Conservation (phyloP, 1,140 invertebrate genomes). For the Ceratosolen fusciceps region DNA sequence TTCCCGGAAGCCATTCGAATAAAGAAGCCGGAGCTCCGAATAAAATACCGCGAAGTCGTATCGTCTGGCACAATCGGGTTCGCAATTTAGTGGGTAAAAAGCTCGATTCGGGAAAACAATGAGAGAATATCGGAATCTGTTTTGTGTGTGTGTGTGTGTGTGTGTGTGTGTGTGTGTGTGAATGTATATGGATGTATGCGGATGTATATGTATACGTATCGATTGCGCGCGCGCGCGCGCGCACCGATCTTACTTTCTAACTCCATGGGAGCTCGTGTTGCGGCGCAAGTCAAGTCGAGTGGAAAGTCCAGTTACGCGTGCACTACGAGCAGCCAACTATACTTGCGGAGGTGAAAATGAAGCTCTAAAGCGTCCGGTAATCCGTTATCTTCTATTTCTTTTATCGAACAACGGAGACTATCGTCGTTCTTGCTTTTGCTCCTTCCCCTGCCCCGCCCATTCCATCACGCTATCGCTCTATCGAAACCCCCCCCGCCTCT, state of each 20-base stretch:
- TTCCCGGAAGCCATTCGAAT: constrained; percentile 24
- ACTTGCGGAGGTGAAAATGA: constrained; percentile 45
- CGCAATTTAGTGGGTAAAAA: constrained; percentile 56
- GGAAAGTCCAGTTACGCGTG: constrained; percentile 48
- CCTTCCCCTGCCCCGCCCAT: constrained; percentile 24
- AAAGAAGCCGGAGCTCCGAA: not conserved
- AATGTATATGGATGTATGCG: too few species aligned
- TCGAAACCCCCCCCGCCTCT: too few species aligned
- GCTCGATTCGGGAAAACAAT: constrained; percentile 46
- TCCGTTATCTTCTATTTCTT: constrained; percentile 30
- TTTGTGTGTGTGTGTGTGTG: too few species aligned
- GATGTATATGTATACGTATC: constrained; percentile 27
- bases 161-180: too few species aligned
- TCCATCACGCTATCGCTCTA: too few species aligned
- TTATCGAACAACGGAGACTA: not conserved
- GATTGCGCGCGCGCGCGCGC: too few species aligned
- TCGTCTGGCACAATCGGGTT: constrained; percentile 46
- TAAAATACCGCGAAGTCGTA: not conserved
- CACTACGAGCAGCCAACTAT: not conserved
- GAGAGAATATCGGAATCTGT: constrained; percentile 44
- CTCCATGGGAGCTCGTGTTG: constrained; percentile 51
- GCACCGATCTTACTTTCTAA: constrained; percentile 61
- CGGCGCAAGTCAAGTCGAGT: constrained; percentile 33
- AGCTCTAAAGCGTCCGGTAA: constrained; percentile 41
- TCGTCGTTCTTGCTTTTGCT: constrained; percentile 50